Percentiles rank a stretch among this genome's conserved stretches.
phyloP scores from a whole-genome alignment of 2,797 vertebrate genomes.

The Crypturellus tataupa region DNA sequence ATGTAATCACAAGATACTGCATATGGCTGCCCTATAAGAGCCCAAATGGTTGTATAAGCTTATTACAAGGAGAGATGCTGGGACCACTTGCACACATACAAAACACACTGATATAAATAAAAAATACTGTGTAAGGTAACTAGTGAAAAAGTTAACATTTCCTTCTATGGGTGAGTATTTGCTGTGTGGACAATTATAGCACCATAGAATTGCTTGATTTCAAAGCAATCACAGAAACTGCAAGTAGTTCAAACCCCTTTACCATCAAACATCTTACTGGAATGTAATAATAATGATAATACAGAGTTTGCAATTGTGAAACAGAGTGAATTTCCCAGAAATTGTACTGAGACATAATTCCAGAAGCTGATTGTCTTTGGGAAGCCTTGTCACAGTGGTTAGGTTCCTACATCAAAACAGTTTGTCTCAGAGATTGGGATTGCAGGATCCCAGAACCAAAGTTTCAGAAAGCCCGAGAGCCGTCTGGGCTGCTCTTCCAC shows the following conservation, averaged over 20 bases:
- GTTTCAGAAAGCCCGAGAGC: background rate
- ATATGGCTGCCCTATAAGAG: slow-evolving; percentile 13
- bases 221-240: background rate
- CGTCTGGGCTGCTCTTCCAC: background rate
- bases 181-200: slow-evolving; percentile 51
- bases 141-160: slow-evolving; percentile 31
- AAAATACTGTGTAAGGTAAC: slow-evolving; percentile 49
- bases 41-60: background rate
- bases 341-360: background rate
- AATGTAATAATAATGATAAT: background rate
- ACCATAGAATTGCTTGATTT: slow-evolving; percentile 44
- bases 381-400: slow-evolving; percentile 38
- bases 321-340: background rate
- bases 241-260: background rate
- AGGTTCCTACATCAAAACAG: background rate
- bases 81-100: slow-evolving; percentile 31
- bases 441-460: background rate
- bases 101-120: slow-evolving; percentile 75
- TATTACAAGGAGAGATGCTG: background rate
- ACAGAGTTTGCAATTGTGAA: background rate
- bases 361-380: slow-evolving; percentile 31
- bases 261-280: background rate
- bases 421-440: background rate
- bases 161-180: slow-evolving; percentile 14
- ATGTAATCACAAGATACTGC: background rate